Percentiles rank a stretch among this genome's conserved stretches.
These are phyloP conservation scores for Myrmophylax atrothorax DNA, from an alignment of 2,113 vertebrate species.

Conservation along the genomic window DNA sequence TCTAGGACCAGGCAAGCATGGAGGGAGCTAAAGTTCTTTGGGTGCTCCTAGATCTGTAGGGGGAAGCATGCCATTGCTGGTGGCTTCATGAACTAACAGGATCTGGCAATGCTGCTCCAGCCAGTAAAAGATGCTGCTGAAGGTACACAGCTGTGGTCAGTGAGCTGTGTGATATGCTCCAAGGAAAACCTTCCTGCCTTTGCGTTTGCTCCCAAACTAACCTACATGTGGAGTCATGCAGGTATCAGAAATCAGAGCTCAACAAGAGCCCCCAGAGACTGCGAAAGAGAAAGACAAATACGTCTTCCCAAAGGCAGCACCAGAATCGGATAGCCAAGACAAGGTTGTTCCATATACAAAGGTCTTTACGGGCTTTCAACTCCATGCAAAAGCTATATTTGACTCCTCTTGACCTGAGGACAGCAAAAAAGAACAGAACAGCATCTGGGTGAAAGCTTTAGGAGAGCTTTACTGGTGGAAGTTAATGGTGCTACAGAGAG, in stretches of 20 bases:
- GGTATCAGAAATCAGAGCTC: fast-evolving
- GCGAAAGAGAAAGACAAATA: not conserved
- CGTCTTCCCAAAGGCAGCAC: not conserved
- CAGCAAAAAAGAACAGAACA: not conserved
- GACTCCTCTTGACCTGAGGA: not conserved
- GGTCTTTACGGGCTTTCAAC: not conserved
- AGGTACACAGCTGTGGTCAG: not conserved
- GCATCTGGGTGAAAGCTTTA: not conserved
- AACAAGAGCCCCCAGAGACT: not conserved
- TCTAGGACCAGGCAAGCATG: not conserved
- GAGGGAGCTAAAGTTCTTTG: not conserved
- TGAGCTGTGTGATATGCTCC: fast-evolving
- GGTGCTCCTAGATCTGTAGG: not conserved
- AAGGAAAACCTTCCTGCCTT: not conserved
- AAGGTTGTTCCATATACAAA: not conserved
- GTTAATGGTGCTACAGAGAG: not conserved
- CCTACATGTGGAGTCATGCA: not conserved
- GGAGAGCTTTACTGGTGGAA: not conserved
- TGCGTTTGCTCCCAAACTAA: not conserved
- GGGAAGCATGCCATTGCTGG: not conserved
- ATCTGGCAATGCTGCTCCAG: not conserved
- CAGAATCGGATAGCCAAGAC: fast-evolving
- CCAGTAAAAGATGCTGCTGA: not conserved
- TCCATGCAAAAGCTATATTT: not conserved
- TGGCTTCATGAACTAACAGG: not conserved